Percentiles rank a stretch among this genome's conserved stretches.
These are phyloP conservation scores for Penaeus japonicus DNA, from an alignment of 1,140 invertebrate species.

Conservation along the genomic window DNA sequence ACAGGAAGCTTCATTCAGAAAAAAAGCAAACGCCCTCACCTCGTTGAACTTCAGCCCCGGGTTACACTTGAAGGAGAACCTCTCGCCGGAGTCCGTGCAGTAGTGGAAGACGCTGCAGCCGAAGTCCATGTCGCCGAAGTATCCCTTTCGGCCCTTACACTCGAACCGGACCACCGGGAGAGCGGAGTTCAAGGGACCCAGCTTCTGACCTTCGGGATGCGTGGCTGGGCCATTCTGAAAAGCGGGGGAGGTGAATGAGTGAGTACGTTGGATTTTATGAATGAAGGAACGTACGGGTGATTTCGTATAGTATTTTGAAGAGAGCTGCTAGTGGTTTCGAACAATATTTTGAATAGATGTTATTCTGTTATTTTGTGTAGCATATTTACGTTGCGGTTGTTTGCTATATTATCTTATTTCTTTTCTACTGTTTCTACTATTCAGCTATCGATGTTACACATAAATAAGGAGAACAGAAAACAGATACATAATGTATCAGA, in stretches of 20 bases:
- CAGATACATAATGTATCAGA: no score
- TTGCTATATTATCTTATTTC: no score
- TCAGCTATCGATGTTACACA: no score
- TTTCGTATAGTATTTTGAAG: no score
- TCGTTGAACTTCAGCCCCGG: constrained; percentile 42
- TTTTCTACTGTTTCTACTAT: no score
- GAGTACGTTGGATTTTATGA: background rate
- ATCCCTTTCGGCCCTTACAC: constrained; percentile 1
- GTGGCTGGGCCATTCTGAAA: background rate
- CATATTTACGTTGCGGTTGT: no score
- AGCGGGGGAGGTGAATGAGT: background rate
- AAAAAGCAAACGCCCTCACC: background rate
- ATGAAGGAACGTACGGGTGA: background rate
- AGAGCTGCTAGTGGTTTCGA: no score
- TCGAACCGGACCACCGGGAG: constrained; percentile 33
- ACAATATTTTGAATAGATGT: no score
- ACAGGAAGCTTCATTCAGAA: no score
- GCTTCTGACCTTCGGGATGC: background rate
- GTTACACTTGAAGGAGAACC: constrained; percentile 41
- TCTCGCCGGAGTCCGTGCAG: background rate
- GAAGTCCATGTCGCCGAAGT: constrained; percentile 49
- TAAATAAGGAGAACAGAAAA: no score
- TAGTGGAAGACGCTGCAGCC: constrained; percentile 51
- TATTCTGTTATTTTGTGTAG: no score
- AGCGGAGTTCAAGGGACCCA: constrained; percentile 27